Percentiles rank a stretch among this genome's conserved stretches.
These are phyloP conservation scores for Lutjanus argentimaculatus DNA, from an alignment of 2,797 vertebrate genomes.

Conservation along the genomic window DNA sequence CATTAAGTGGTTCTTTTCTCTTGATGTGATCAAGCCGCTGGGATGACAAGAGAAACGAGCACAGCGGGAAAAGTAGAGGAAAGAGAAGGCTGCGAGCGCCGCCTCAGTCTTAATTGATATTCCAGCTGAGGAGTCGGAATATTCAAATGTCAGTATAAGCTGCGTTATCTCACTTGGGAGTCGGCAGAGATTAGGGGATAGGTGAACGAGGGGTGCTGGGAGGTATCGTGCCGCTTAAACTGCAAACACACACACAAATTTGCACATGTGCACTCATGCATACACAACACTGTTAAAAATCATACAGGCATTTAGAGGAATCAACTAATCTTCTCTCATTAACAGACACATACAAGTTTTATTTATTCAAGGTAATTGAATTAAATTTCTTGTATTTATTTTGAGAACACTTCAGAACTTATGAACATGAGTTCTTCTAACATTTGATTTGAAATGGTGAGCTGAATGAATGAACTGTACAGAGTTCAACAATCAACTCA, in stretches of 20 bases:
- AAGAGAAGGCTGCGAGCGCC: slow-evolving; percentile 21
- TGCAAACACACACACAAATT: neutral
- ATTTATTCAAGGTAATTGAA: no score
- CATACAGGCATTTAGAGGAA: no score
- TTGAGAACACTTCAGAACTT: no score
- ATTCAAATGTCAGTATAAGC: slow-evolving; percentile 75
- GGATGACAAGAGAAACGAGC: slow-evolving; percentile 39
- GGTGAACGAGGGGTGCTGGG: slow-evolving; percentile 48
- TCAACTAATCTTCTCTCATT: no score
- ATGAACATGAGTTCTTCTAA: no score
- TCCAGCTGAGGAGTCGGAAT: slow-evolving; percentile 64
- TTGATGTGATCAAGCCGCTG: slow-evolving; percentile 21
- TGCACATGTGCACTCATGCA: slow-evolving; percentile 38
- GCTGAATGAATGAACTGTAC: no score
- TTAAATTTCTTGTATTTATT: no score
- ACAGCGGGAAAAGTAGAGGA: slow-evolving; percentile 29
- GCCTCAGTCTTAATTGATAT: slow-evolving; percentile 72
- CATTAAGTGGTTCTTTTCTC: neutral
- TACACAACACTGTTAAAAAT: neutral
- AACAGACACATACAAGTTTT: no score
- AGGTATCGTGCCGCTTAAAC: slow-evolving; percentile 56
- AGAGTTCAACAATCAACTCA: no score
- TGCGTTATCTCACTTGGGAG: slow-evolving; percentile 73
- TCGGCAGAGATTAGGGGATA: slow-evolving; percentile 74
- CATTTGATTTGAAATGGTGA: no score